Conservation (phyloP, 2,888 invertebrate genomes). For the Lycaena phlaeas region DNA sequence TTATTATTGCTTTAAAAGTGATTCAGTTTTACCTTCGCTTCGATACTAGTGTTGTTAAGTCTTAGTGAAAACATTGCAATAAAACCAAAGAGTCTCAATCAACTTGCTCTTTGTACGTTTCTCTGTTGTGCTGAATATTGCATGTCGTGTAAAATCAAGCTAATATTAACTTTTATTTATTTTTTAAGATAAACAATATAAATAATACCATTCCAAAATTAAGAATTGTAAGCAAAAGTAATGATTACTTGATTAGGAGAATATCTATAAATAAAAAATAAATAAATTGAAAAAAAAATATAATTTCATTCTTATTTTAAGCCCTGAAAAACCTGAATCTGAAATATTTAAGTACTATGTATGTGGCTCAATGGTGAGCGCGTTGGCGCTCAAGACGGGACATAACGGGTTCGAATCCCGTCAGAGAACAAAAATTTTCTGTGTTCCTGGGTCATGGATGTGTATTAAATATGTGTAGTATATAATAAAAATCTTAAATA, state of each 20-base stretch:
- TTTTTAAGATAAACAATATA: conserved; percentile 58
- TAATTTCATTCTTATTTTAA: conserved; percentile 17
- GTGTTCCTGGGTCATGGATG: too few relatives aligned
- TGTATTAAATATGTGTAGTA: too few relatives aligned
- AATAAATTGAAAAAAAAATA: conserved; percentile 47
- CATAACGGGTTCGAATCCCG: too few relatives aligned
- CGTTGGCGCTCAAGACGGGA: too few relatives aligned
- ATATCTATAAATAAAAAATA: conserved; percentile 56
- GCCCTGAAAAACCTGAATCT: background rate
- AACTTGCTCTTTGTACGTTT: conserved; percentile 61
- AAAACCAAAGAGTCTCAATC: conserved; percentile 64
- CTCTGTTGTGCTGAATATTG: conserved; percentile 26
- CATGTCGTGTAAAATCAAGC: background rate
- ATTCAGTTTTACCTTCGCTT: conserved; percentile 17
- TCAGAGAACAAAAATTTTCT: too few relatives aligned
- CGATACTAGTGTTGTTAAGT: conserved; percentile 20
- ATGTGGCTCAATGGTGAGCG: too few relatives aligned
- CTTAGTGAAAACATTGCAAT: conserved; percentile 30
- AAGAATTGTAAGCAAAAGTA: conserved; percentile 63
- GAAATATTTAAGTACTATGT: too few relatives aligned
- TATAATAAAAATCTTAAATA: too few relatives aligned
- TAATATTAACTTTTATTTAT: conserved; percentile 55
- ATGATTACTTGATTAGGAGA: conserved; percentile 59
- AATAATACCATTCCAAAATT: conserved; percentile 70
- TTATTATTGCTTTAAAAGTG: conserved; percentile 30